Conservation (phyloP, 2,797 vertebrate genomes). For the Rhadinocentrus ornatus region DNA sequence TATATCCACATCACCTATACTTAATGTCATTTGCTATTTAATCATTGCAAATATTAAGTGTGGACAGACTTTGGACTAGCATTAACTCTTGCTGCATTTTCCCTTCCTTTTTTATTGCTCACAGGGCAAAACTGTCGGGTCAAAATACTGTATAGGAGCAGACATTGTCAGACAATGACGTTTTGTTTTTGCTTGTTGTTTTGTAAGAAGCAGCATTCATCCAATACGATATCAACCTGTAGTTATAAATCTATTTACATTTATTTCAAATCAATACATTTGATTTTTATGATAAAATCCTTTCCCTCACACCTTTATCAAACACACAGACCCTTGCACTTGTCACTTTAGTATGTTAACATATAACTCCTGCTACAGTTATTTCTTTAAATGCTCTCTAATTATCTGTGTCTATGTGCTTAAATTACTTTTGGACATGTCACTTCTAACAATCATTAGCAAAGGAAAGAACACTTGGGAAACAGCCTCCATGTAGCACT, state of each 20-base stretch:
- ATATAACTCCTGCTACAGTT: background rate
- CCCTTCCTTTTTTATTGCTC: background rate
- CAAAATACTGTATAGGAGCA: no score
- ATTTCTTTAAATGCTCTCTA: no score
- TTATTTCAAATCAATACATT: background rate
- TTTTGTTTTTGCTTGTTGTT: no score
- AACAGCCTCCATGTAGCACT: conserved; percentile 49
- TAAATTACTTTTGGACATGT: conserved; percentile 55
- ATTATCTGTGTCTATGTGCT: background rate
- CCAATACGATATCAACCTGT: no score
- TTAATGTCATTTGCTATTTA: conserved; percentile 50
- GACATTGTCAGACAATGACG: no score
- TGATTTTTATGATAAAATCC: background rate
- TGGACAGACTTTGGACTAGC: no score
- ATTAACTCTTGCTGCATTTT: conserved; percentile 21
- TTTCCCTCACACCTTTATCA: background rate
- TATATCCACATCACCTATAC: conserved; percentile 45
- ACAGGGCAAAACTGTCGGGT: background rate
- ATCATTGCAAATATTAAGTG: conserved; percentile 36
- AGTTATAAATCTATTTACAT: no score
- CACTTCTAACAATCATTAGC: conserved; percentile 71
- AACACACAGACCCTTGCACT: background rate
- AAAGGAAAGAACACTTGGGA: conserved; percentile 36
- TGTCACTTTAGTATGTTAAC: background rate
- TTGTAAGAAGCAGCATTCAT: no score